Conservation (phyloP, 2,797 vertebrate species). For the Micrastur ruficollis region DNA sequence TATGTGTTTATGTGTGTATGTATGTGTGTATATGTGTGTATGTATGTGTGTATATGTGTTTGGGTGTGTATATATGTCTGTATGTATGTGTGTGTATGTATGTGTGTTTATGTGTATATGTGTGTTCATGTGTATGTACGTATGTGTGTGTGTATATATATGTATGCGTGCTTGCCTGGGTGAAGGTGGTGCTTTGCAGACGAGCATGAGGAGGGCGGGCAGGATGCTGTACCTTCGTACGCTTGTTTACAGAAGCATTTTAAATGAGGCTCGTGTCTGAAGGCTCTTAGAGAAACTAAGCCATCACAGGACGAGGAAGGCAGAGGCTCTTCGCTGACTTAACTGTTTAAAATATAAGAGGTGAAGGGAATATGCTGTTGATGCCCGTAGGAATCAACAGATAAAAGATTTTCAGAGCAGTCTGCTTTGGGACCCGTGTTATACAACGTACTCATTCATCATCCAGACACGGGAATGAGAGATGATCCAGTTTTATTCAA, state of each 20-base stretch:
- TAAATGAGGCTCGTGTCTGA: background rate
- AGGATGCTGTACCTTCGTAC: background rate
- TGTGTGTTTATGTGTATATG: no score
- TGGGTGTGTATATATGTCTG: no score
- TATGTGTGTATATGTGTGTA: no score
- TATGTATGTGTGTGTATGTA: no score
- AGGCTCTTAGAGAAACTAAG: background rate
- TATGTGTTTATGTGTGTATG: no score
- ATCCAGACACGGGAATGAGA: background rate
- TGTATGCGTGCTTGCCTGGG: no score
- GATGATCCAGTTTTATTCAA: background rate
- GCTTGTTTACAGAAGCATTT: background rate
- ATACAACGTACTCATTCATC: accelerated
- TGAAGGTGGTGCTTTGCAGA: no score
- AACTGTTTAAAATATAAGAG: background rate
- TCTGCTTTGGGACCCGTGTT: background rate
- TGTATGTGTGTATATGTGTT: no score
- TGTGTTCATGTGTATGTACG: no score
- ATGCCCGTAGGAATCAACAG: background rate
- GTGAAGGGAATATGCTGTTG: background rate
- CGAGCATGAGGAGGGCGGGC: no score
- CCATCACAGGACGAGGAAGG: background rate
- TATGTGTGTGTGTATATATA: no score
- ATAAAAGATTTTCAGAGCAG: background rate
- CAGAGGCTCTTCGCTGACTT: background rate